These are phyloP conservation scores for Steinernema carpocapsae DNA, from an alignment of 2,888 invertebrate genomes.

Conservation along the genomic window DNA sequence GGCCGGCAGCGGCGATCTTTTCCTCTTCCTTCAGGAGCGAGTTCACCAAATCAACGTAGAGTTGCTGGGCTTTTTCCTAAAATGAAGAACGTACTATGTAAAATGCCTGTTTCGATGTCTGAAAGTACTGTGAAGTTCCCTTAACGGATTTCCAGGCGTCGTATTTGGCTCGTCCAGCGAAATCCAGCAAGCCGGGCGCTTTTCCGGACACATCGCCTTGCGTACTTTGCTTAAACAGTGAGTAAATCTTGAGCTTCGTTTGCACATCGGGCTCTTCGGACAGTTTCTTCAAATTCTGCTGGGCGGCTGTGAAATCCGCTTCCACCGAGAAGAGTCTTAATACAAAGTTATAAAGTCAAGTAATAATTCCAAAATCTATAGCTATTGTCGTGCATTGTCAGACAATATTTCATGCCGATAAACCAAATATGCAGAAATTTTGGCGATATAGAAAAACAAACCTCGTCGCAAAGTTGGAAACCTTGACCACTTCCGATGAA, in stretches of 20 bases:
- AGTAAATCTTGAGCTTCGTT: constrained; percentile 73
- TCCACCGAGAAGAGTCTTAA: neutral
- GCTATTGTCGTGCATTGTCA: too few relatives aligned
- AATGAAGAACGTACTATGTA: neutral
- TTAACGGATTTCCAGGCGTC: constrained; percentile 73
- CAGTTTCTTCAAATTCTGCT: constrained; percentile 58
- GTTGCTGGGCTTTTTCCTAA: constrained; percentile 72
- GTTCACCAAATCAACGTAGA: constrained; percentile 72
- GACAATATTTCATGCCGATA: too few relatives aligned
- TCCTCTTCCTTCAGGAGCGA: constrained; percentile 62
- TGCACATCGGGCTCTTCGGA: constrained; percentile 72
- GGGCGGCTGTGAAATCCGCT: constrained; percentile 57
- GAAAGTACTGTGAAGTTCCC: constrained; percentile 71
- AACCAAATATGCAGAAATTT: neutral
- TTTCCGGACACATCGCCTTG: constrained; percentile 71
- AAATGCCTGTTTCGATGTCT: neutral
- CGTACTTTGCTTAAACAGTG: constrained; percentile 73
- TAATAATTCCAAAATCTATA: too few relatives aligned
- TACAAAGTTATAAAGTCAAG: too few relatives aligned
- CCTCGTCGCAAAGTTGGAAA: neutral
- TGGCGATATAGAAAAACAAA: neutral
- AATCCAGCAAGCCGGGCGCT: constrained; percentile 74
- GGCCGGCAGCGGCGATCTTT: constrained; percentile 48
- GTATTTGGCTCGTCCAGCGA: constrained; percentile 74
- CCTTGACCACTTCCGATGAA: neutral